Conservation (phyloP, 2,113 vertebrate genomes). For the Sterna hirundo region DNA sequence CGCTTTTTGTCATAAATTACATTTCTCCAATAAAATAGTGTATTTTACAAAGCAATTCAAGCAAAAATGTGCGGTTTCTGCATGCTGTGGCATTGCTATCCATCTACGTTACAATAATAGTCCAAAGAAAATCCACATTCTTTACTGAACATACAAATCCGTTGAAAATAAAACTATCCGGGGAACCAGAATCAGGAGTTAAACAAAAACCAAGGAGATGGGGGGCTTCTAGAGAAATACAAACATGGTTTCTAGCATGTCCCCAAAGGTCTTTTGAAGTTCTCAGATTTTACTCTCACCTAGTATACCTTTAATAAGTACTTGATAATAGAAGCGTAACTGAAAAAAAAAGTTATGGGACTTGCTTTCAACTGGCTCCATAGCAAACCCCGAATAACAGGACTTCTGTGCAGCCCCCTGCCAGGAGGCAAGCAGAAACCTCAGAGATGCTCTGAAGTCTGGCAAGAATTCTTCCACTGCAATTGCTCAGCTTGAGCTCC, state of each 20-base stretch:
- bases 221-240: neutral
- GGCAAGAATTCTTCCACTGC: neutral
- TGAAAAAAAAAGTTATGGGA: neutral
- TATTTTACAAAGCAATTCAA: conserved; percentile 71
- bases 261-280: neutral
- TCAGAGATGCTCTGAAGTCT: neutral
- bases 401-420: neutral
- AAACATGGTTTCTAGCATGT: neutral
- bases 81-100: conserved; percentile 64
- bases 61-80: conserved; percentile 74
- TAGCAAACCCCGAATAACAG: neutral
- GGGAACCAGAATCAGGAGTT: conserved; percentile 4
- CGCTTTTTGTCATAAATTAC: conserved; percentile 73
- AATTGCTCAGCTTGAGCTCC: rapidly evolving
- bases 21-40: conserved; percentile 68
- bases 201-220: neutral
- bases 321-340: neutral
- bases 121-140: conserved; percentile 21
- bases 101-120: conserved; percentile 57
- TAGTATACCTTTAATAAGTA: neutral
- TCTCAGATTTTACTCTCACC: neutral
- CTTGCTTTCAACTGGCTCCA: neutral
- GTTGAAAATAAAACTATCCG: conserved; percentile 22
- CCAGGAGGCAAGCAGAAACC: rapidly evolving
- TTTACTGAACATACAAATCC: neutral